Evolutionary conservation across 2,888 invertebrate genomes (phyloP).

Genomic region (Taphrorychus bicolor): DNA sequence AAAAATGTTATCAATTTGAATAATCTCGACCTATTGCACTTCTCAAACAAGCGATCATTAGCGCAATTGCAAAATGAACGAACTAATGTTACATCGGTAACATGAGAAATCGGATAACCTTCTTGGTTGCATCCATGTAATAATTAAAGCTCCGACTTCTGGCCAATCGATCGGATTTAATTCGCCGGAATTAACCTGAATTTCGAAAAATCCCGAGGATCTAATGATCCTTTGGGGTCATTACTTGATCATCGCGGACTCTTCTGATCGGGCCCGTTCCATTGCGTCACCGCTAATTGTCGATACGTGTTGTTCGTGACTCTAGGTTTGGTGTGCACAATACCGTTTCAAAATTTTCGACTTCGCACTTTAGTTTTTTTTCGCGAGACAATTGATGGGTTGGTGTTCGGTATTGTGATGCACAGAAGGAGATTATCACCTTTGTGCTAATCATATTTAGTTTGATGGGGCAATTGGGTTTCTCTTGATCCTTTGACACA

Average conservation of each 20-base stretch:
- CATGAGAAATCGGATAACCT: constrained; percentile 20
- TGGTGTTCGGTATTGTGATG: background rate
- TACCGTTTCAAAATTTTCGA: constrained; percentile 27
- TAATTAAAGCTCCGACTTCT: constrained; percentile 26
- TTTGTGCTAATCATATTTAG: background rate
- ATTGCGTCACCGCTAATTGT: constrained; percentile 24
- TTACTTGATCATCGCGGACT: constrained; percentile 28
- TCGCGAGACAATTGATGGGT: constrained; percentile 11
- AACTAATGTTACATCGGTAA: constrained; percentile 11
- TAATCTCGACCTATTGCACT: constrained; percentile 9
- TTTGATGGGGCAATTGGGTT: background rate
- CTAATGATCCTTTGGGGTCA: constrained; percentile 19
- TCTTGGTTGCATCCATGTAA: constrained; percentile 18
- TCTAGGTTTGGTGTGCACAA: constrained; percentile 10
- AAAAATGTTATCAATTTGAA: background rate
- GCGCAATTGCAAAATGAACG: constrained; percentile 17
- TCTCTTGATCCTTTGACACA: no score
- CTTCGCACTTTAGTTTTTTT: constrained; percentile 23
- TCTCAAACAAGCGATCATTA: constrained; percentile 17
- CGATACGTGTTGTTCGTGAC: constrained; percentile 32
- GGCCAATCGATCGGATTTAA: constrained; percentile 16
- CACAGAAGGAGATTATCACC: background rate
- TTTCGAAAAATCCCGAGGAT: constrained; percentile 15
- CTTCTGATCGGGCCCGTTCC: constrained; percentile 22
- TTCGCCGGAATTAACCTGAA: constrained; percentile 26